phyloP scores from a whole-genome alignment of 2,797 vertebrate species.

The Calcarius lapponicus region DNA sequence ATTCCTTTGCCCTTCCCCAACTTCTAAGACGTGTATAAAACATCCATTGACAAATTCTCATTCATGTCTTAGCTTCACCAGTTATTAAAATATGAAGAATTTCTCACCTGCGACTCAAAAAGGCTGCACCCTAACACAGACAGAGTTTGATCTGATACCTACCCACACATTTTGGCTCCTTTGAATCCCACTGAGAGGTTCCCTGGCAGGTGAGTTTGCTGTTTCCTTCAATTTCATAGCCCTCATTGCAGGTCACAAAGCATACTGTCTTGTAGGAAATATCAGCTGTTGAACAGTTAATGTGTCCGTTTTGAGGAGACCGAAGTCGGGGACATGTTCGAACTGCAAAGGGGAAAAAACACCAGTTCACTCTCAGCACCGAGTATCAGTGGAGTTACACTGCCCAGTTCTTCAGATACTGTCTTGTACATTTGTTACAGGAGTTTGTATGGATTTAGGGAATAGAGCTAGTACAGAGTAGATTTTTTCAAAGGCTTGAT shows the following conservation, averaged over 20 bases:
- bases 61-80: not conserved
- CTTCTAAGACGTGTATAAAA: not conserved
- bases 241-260: constrained; percentile 84
- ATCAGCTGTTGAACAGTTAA: constrained; percentile 83
- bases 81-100: not conserved
- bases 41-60: not conserved
- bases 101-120: not conserved
- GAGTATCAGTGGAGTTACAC: not conserved
- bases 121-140: not conserved
- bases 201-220: constrained; percentile 85
- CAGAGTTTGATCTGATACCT: constrained; percentile 67
- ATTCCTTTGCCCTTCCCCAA: not conserved
- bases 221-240: constrained; percentile 87
- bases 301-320: constrained; percentile 80
- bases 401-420: not conserved
- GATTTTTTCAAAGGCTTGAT: not conserved
- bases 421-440: not conserved
- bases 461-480: not conserved
- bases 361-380: not conserved
- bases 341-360: constrained; percentile 74
- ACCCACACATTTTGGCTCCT: constrained; percentile 92
- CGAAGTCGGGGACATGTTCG: constrained; percentile 85
- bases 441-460: not conserved
- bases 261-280: constrained; percentile 83
- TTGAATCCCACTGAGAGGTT: constrained; percentile 88